phyloP scores from a whole-genome alignment of 1,140 invertebrate genomes.

The Archegozetes longisetosus region DNA sequence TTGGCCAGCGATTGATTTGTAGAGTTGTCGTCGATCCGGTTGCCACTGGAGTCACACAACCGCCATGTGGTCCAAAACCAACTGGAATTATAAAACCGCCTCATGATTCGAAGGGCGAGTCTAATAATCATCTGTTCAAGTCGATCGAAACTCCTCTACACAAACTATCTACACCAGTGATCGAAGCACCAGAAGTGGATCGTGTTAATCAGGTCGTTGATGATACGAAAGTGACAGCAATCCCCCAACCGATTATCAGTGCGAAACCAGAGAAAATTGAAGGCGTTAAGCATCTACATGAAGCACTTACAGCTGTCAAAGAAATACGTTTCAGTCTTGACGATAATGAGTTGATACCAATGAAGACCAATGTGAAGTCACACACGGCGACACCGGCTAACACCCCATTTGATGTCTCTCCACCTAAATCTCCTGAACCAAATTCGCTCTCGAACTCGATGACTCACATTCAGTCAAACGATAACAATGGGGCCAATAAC shows the following conservation, averaged over 20 bases:
- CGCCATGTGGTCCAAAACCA: too few relatives aligned
- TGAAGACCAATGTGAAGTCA: slow-evolving; percentile 18
- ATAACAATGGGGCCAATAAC: not conserved
- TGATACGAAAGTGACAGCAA: not conserved
- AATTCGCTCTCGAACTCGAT: slow-evolving; percentile 10
- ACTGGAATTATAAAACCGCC: not conserved
- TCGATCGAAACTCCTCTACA: not conserved
- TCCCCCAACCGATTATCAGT: not conserved
- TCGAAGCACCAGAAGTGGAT: not conserved
- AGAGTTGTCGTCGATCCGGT: slow-evolving; percentile 15
- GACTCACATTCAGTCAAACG: not conserved
- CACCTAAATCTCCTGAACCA: slow-evolving; percentile 26
- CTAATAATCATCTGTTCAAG: not conserved
- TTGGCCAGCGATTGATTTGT: slow-evolving; percentile 24
- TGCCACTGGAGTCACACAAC: not conserved
- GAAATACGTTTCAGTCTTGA: slow-evolving; percentile 4
- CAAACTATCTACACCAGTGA: not conserved
- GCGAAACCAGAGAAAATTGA: not conserved
- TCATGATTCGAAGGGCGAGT: not conserved
- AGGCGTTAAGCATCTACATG: not conserved
- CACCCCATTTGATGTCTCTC: slow-evolving; percentile 24
- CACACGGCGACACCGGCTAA: slow-evolving; percentile 24
- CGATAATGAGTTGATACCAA: slow-evolving; percentile 12
- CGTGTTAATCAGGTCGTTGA: not conserved
- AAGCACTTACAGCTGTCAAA: slow-evolving; percentile 18